A percentile compares a stretch with the other conserved stretches of the same genome.
phyloP scores from a whole-genome alignment of 2,888 invertebrate genomes.

The Morpho deidamia region DNA sequence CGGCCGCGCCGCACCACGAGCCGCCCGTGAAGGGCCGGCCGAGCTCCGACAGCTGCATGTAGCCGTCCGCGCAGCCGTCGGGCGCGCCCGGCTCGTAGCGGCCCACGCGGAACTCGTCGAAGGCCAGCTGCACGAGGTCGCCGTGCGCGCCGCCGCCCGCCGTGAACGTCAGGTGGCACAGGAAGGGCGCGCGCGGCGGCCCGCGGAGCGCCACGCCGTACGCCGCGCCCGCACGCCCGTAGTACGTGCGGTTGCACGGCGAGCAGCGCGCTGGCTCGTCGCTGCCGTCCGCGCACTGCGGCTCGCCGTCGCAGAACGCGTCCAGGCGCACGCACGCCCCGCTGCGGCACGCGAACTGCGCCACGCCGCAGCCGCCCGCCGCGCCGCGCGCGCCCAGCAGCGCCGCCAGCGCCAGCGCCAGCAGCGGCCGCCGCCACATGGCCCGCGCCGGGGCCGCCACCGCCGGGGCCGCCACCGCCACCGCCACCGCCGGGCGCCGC shows the following conservation, averaged over 20 bases:
- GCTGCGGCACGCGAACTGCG: conserved; percentile 53
- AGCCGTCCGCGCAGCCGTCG: conserved; percentile 92
- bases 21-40: conserved; percentile 93
- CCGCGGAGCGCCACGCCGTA: conserved; percentile 87
- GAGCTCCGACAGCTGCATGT: conserved; percentile 91
- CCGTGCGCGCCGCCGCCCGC: conserved; percentile 93
- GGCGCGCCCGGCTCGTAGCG: conserved; percentile 84
- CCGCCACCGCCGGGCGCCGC: conserved; percentile 46
- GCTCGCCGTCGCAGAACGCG: conserved; percentile 90
- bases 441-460: conserved; percentile 1
- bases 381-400: conserved; percentile 39
- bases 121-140: conserved; percentile 92
- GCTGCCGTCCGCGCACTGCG: conserved; percentile 91
- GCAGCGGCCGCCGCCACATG: conserved; percentile 4
- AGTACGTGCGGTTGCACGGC: conserved; percentile 94
- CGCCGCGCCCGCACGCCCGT: conserved; percentile 90
- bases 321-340: conserved; percentile 91
- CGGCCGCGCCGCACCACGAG: conserved; percentile 92
- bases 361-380: conserved; percentile 58
- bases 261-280: conserved; percentile 90
- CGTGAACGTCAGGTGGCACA: conserved; percentile 94
- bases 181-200: conserved; percentile 88
- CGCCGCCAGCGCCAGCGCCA: conserved; percentile 40
- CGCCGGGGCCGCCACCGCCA: not conserved
- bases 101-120: conserved; percentile 93